Percentiles rank a stretch among this genome's conserved stretches.
phyloP scores from a whole-genome alignment of 92 coral and sea anemone genomes.

The Phymanthus crucifer region DNA sequence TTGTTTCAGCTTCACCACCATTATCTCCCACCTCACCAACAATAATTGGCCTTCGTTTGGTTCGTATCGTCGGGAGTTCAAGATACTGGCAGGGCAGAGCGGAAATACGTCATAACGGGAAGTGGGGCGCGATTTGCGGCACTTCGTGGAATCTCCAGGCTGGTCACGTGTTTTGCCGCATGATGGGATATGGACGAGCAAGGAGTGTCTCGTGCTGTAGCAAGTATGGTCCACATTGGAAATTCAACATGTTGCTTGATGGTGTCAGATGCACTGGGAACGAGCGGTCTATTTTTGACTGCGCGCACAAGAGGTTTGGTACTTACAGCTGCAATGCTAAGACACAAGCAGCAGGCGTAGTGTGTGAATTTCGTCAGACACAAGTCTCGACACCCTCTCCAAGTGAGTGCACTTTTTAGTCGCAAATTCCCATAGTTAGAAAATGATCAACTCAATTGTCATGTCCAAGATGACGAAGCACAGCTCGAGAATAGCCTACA shows the following conservation, averaged over 20 bases:
- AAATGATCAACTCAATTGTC: too few relatives aligned
- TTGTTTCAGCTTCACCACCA: neutral
- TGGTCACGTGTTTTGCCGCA: slow-evolving; percentile 37
- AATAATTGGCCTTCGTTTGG: neutral
- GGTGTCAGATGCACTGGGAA: slow-evolving; percentile 20
- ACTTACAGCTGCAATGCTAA: slow-evolving; percentile 15
- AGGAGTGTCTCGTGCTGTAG: slow-evolving; percentile 21
- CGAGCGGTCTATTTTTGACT: slow-evolving; percentile 8
- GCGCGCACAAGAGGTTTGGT: slow-evolving; percentile 18
- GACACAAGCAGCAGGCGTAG: slow-evolving; percentile 20
- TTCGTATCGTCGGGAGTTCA: slow-evolving; percentile 24
- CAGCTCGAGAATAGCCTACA: too few relatives aligned
- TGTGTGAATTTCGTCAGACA: neutral
- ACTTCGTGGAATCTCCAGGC: slow-evolving; percentile 20
- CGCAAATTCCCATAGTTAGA: too few relatives aligned
- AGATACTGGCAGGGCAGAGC: slow-evolving; percentile 17
- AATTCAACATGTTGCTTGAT: slow-evolving; percentile 6
- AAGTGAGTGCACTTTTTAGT: neutral
- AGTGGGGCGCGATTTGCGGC: slow-evolving; percentile 30
- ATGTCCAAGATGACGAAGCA: too few relatives aligned
- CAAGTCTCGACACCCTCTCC: neutral
- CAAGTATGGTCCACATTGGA: slow-evolving; percentile 21
- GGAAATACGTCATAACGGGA: slow-evolving; percentile 7
- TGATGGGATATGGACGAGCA: slow-evolving; percentile 16
- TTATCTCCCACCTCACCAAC: neutral